phyloP scores from a whole-genome alignment of 2,888 invertebrate genomes.

The Hydrotaea diabolus region DNA sequence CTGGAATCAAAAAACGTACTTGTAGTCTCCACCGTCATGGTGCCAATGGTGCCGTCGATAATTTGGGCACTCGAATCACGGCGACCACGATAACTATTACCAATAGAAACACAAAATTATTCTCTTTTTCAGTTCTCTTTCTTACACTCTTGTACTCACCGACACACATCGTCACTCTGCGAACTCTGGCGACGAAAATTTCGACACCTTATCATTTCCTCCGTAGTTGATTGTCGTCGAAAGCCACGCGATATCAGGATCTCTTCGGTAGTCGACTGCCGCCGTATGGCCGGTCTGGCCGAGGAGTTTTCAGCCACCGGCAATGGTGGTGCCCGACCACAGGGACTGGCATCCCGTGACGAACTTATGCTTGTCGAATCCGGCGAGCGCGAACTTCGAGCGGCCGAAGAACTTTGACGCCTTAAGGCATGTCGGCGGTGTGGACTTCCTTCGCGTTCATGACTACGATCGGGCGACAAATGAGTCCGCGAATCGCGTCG shows the following conservation, averaged over 20 bases:
- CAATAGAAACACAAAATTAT: background rate
- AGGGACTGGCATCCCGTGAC: slow-evolving; percentile 90
- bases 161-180: slow-evolving; percentile 90
- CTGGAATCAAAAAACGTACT: slow-evolving; percentile 96
- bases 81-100: slow-evolving; percentile 78
- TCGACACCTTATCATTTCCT: slow-evolving; percentile 95
- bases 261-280: slow-evolving; percentile 95
- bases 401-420: slow-evolving; percentile 91
- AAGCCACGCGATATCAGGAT: slow-evolving; percentile 94
- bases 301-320: slow-evolving; percentile 82
- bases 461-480: slow-evolving; percentile 89
- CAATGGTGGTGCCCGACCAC: slow-evolving; percentile 83
- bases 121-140: background rate
- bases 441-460: slow-evolving; percentile 88
- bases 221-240: slow-evolving; percentile 93
- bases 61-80: slow-evolving; percentile 94
- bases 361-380: slow-evolving; percentile 91
- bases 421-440: slow-evolving; percentile 88
- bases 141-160: slow-evolving; percentile 79
- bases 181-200: slow-evolving; percentile 95
- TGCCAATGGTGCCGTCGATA: slow-evolving; percentile 93
- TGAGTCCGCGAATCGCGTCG: slow-evolving; percentile 89
- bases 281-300: slow-evolving; percentile 88
- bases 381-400: slow-evolving; percentile 84
- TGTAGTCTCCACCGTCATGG: slow-evolving; percentile 96